Percentiles rank a stretch among this genome's conserved stretches.
phyloP scores from a whole-genome alignment of 2,888 invertebrate genomes.

The Catocala nupta region DNA sequence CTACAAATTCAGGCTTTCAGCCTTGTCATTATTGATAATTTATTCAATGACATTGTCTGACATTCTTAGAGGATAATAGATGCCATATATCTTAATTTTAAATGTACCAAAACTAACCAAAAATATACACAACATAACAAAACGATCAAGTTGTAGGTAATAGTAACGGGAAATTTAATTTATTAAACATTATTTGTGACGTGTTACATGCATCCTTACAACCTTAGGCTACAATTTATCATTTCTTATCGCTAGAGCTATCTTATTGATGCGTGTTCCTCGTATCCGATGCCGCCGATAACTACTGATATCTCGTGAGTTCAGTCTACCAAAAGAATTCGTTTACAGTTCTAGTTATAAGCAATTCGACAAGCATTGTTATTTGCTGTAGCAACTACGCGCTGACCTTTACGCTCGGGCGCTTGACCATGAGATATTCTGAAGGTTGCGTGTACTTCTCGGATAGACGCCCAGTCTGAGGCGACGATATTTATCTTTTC shows the following conservation, averaged over 20 bases:
- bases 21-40: constrained; percentile 27
- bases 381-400: constrained; percentile 67
- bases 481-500: constrained; percentile 25
- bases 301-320: constrained; percentile 50
- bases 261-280: constrained; percentile 59
- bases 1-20: constrained; percentile 26
- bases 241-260: constrained; percentile 49
- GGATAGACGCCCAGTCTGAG: constrained; percentile 52
- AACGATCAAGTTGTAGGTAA: constrained; percentile 4
- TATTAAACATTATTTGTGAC: too few species aligned
- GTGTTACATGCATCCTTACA: constrained; percentile 20
- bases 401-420: constrained; percentile 79
- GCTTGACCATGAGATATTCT: constrained; percentile 79
- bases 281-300: constrained; percentile 54
- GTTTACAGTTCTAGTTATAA: constrained; percentile 54
- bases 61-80: constrained; percentile 24
- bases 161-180: neutral
- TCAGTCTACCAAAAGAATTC: constrained; percentile 48
- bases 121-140: neutral
- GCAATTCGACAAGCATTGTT: constrained; percentile 64
- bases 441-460: constrained; percentile 76
- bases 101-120: constrained; percentile 4
- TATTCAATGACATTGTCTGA: constrained; percentile 37
- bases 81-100: constrained; percentile 7
- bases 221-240: constrained; percentile 40